Evolutionary conservation across 2,113 vertebrate species (phyloP), one percentile per base, ranked within the genome.

Genomic region (Catagonus wagneri): DNA sequence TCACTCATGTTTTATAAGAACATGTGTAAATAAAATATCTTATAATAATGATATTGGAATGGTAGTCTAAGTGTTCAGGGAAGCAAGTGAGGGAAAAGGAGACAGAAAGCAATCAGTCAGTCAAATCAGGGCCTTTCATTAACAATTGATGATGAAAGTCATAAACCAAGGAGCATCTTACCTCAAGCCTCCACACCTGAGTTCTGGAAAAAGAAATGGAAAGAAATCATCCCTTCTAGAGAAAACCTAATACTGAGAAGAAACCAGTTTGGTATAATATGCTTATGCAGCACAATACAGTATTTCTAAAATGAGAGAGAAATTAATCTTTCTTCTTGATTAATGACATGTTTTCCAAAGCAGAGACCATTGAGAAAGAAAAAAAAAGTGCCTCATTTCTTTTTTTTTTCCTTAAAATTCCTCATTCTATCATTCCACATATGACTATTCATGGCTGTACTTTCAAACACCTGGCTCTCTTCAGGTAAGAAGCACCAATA

Each of bases 401-500:
- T 60, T 56, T 27, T 22, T 34, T 44, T 34, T 23, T 16, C 17
- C 65, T 75, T 71, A 83, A 76, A 93, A 90, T 27, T 52, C 81
- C 29, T 87, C 65, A 65, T 68, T 66, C 9, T 79, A 2, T 76
- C 58, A 88, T 88, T 91, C 14, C 63, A 52, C 32, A 7, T 66
- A 25, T 68, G 34, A 63, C 20, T 76, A 60, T 81, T 65, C 58
- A 19, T 81, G 50, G 22, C 68, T 95, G 78, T 36, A 15, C 89
- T 92, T 86, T 85, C 61, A 72, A 52, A 89, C 50, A 93, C 79
- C 83, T 97, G 93, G 50, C 27, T 72, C 63, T 85, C 76, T 85
- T 93, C 68, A 93, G 25, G n/a, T 81, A 84, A 80, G 71, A 90
- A 85, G 66, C 65, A 87, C 23, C 39, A 80, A 36, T 85, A 84